Conservation (phyloP, 2,888 invertebrate species). For the Trachelus iudaicus region DNA sequence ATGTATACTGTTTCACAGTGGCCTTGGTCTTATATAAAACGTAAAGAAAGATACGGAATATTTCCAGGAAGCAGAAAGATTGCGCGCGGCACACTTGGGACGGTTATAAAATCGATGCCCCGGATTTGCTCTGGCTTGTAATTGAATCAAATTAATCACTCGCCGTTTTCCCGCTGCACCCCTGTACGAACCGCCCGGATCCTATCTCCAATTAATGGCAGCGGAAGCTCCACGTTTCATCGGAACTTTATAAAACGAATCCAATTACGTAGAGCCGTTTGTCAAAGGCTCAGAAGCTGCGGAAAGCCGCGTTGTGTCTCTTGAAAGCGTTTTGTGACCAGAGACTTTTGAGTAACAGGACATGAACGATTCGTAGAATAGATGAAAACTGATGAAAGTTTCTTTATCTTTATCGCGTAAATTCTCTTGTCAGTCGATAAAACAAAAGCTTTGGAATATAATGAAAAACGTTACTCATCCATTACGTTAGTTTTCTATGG, state of each 20-base stretch:
- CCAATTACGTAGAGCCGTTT: conserved; percentile 47
- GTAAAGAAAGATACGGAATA: background rate
- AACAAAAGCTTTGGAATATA: background rate
- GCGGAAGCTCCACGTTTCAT: conserved; percentile 42
- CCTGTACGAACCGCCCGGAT: conserved; percentile 30
- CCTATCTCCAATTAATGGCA: conserved; percentile 50
- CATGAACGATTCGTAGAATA: background rate
- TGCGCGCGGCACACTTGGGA: conserved; percentile 14
- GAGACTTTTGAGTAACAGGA: background rate
- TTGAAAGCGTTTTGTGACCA: background rate
- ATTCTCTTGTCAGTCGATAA: background rate
- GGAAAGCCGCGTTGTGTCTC: background rate
- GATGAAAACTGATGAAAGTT: background rate
- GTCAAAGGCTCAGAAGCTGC: conserved; percentile 43
- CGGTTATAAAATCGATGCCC: conserved; percentile 52
- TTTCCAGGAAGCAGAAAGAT: background rate
- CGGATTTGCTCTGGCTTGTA: conserved; percentile 45
- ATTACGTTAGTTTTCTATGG: background rate
- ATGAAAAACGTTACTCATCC: background rate
- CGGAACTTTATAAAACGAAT: conserved; percentile 53
- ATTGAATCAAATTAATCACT: conserved; percentile 57
- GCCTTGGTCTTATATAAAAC: background rate
- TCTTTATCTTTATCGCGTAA: background rate
- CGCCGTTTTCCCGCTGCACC: conserved; percentile 37
- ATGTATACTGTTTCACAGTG: background rate